Base-by-base conservation (phyloP, 2,113 vertebrate genomes). In the Gila orcuttii region DNA sequence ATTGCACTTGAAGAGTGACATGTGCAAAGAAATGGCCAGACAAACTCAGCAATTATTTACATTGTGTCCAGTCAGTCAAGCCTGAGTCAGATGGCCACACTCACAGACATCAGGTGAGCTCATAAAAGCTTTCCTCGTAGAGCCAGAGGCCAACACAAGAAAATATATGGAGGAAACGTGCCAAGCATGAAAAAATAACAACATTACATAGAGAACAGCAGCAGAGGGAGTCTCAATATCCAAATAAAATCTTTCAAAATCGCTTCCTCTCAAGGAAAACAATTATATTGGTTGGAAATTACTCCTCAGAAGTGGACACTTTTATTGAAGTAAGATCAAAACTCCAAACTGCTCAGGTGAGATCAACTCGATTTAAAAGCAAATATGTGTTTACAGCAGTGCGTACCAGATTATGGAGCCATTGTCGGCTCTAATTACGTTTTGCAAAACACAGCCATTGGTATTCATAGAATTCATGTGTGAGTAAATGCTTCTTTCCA, bases 401-500 rank as follows among this genome's bases (percentile, higher is more conserved):
- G 80, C 87, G 81, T 80, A 87, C 88, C 87, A 90, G 91, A 90
- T 93, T 92, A 92, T 52, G 83, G 87, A 87, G 87, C 81, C 89
- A 91, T 88, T 90, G 92, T 91, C 90, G 89, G 84, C 90, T 88
- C 89, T 93, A 92, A 94, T 93, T 93, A 93, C 91, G 90, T 95
- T 92, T 92, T 85, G 90, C 92, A 93, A 92, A 93, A 91, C 87
- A 42, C 74, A 15, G 76, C 91, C 91, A 94, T 92, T 94, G 93
- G 91, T 91, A 93, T 94, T 94, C 93, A 92, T 92, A 91, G 89
- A 90, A 92, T 93, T 94, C 91, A 94, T 90, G 91, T 82, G 74
- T 85, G 80, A 91, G 91, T 89, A 93, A 94, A 93, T 93, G 90
- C 82, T 87, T 92, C 87, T 85, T 92, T 87, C 91, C 89, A 90